These are phyloP conservation scores for Apus apus DNA, from an alignment of 2,113 vertebrate genomes.

Conservation along the genomic window DNA sequence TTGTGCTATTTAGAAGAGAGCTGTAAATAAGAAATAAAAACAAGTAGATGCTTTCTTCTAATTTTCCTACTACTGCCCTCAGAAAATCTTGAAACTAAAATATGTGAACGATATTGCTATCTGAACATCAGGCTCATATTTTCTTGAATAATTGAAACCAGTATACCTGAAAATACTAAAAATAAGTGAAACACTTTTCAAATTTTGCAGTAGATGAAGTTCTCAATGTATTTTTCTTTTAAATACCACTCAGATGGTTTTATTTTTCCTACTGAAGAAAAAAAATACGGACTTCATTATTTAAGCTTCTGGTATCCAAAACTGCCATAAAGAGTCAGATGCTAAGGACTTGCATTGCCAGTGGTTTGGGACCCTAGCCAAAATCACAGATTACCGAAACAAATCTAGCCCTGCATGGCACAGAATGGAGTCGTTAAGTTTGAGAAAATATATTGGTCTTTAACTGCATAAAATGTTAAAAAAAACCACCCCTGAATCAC, in stretches of 20 bases:
- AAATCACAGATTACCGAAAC: conserved; percentile 32
- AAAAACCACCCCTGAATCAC: not conserved
- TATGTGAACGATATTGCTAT: not conserved
- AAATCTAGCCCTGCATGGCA: not conserved
- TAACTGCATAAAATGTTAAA: not conserved
- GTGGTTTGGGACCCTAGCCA: conserved; percentile 34
- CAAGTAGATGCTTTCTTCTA: not conserved
- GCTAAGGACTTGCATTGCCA: conserved; percentile 37
- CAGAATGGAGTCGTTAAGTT: not conserved
- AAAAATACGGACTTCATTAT: conserved; percentile 25
- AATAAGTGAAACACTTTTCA: conserved; percentile 15
- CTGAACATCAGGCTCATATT: conserved; percentile 15
- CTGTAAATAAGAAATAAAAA: conserved; percentile 18
- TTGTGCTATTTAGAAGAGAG: not conserved
- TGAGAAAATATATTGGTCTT: not conserved
- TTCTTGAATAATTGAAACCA: conserved; percentile 38
- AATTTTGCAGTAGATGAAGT: conserved; percentile 37
- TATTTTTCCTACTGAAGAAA: conserved; percentile 34
- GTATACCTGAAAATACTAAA: conserved; percentile 31
- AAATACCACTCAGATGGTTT: conserved; percentile 54
- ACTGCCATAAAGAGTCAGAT: conserved; percentile 48
- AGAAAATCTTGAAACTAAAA: conserved; percentile 19
- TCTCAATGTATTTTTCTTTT: conserved; percentile 35
- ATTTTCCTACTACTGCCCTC: not conserved
- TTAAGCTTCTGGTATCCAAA: conserved; percentile 53